Evolutionary conservation across 2,113 vertebrate species (phyloP).

Genomic region (Ornithorhynchus anatinus): DNA sequence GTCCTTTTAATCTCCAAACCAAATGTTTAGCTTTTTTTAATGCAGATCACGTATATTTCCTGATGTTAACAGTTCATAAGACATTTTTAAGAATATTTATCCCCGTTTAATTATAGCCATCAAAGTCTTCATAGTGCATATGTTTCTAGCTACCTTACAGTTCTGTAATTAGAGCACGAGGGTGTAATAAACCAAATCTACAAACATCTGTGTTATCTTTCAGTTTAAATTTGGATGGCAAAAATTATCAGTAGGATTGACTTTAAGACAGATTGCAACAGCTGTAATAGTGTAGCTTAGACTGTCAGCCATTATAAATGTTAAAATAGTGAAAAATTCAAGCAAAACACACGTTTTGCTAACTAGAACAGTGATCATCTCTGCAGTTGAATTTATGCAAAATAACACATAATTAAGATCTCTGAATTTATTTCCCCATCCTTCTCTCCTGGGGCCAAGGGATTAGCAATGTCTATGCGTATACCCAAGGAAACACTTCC

Average conservation of each 20-base stretch:
- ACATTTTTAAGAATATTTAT: slow-evolving; percentile 3
- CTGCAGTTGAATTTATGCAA: not conserved
- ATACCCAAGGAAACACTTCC: slow-evolving; percentile 20
- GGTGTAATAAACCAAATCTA: not conserved
- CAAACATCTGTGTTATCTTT: slow-evolving; percentile 30
- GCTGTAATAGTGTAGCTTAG: not conserved
- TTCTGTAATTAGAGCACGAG: not conserved
- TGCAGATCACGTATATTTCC: not conserved
- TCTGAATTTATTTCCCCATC: not conserved
- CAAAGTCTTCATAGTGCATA: not conserved
- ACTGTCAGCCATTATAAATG: not conserved
- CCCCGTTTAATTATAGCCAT: not conserved
- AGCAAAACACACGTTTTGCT: not conserved
- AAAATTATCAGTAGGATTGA: not conserved
- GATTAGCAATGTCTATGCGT: slow-evolving; percentile 7
- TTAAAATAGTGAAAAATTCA: slow-evolving; percentile 22
- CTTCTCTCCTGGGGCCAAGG: not conserved
- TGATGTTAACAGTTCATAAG: slow-evolving; percentile 7
- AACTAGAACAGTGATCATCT: not conserved
- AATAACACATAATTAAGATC: slow-evolving; percentile 8
- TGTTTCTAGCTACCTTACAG: not conserved
- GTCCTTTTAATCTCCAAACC: too few species aligned
- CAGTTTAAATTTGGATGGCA: not conserved
- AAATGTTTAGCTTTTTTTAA: too few species aligned
- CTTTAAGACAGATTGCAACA: slow-evolving; percentile 3